Conservation (phyloP, 35 echinoderm and acorn worm genomes). For the Stichopus chloronotus region DNA sequence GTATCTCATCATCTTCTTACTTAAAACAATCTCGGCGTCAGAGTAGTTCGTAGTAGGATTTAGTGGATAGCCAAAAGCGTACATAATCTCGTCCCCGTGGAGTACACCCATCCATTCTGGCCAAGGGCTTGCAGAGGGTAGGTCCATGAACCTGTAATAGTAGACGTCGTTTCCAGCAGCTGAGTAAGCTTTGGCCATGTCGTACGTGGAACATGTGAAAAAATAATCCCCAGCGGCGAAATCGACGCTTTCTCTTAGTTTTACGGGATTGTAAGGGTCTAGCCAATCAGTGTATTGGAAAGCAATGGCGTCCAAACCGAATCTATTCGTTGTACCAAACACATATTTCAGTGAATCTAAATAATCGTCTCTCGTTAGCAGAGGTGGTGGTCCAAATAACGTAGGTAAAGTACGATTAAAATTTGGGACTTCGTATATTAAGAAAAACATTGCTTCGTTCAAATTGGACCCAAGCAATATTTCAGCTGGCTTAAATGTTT, state of each 20-base stretch:
- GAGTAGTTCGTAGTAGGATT: conserved; percentile 60
- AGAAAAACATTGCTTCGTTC: conserved; percentile 90
- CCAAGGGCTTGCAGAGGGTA: conserved; percentile 72
- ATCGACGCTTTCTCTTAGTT: conserved; percentile 69
- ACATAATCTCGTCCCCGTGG: conserved; percentile 92
- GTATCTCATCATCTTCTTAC: conserved; percentile 87
- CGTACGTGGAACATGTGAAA: conserved; percentile 70
- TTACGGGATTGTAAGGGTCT: conserved; percentile 63
- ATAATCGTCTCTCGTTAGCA: conserved; percentile 47
- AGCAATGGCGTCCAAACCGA: conserved; percentile 69
- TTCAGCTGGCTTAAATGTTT: conserved; percentile 70
- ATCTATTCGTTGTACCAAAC: conserved; percentile 60
- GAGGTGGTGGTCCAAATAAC: neutral
- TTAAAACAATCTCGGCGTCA: conserved; percentile 74
- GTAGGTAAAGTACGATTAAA: conserved; percentile 16
- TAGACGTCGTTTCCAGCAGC: conserved; percentile 66
- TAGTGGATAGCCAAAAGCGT: conserved; percentile 81
- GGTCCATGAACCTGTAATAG: conserved; percentile 78
- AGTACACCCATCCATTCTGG: conserved; percentile 94
- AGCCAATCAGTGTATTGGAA: conserved; percentile 98
- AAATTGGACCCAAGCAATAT: conserved; percentile 83
- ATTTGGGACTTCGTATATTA: conserved; percentile 71
- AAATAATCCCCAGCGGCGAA: conserved; percentile 62
- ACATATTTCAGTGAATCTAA: conserved; percentile 8
- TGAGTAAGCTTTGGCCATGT: conserved; percentile 64